Evolutionary conservation across 2,113 vertebrate species (phyloP).

Genomic region (Callorhinus ursinus): DNA sequence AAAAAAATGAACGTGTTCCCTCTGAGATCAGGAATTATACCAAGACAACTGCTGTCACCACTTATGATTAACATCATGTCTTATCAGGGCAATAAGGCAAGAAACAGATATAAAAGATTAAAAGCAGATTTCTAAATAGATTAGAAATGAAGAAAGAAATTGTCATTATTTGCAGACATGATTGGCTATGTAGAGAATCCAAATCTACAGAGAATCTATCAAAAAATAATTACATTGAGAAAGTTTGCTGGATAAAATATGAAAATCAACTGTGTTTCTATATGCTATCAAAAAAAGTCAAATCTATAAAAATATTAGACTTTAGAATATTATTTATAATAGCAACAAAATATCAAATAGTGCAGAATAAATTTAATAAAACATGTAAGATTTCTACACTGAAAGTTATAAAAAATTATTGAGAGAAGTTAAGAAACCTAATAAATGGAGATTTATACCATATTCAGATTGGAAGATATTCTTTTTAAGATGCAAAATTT

Average conservation of each 20-base stretch:
- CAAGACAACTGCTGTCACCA: not conserved
- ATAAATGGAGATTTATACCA: not conserved
- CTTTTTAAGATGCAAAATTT: not conserved
- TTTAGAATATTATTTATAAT: not conserved
- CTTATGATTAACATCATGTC: not conserved
- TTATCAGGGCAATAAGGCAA: not conserved
- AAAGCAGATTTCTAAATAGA: not conserved
- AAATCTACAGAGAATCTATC: not conserved
- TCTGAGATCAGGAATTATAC: not conserved
- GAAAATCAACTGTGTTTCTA: not conserved
- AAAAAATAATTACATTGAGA: not conserved
- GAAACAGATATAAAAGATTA: not conserved
- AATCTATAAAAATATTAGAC: not conserved
- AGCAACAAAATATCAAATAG: not conserved
- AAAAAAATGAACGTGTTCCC: not conserved
- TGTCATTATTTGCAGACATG: not conserved
- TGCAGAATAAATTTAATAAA: not conserved
- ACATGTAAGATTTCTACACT: no score
- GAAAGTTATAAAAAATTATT: not conserved
- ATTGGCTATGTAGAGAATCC: not conserved
- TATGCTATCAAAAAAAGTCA: not conserved
- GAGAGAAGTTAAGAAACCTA: not conserved
- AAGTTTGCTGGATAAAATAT: not conserved
- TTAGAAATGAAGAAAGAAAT: not conserved
- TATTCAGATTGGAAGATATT: not conserved